Percentiles rank a stretch among this genome's conserved stretches.
Evolutionary conservation across 2,113 vertebrate species (phyloP).

Genomic region (Lasiurus borealis): DNA sequence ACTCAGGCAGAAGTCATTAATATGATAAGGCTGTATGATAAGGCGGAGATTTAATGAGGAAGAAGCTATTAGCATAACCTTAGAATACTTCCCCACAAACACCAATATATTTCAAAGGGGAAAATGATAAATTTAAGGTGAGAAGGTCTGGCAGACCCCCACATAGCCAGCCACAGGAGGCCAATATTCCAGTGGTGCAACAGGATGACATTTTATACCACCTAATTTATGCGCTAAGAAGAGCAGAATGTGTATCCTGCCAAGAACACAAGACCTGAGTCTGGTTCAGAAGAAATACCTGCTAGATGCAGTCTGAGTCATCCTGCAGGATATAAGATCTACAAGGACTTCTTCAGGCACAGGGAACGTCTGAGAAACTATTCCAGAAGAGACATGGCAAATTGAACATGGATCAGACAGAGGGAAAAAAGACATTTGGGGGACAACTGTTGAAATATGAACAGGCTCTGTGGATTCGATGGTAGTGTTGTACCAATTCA

Average conservation of each 20-base stretch:
- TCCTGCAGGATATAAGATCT: background rate
- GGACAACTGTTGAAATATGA: background rate
- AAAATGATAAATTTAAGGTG: background rate
- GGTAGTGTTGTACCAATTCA: background rate
- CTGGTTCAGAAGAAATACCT: background rate
- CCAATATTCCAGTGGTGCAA: background rate
- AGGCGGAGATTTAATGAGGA: background rate
- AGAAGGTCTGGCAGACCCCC: background rate
- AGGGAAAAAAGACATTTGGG: background rate
- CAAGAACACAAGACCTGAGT: background rate
- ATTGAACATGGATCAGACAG: background rate
- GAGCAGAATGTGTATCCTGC: background rate
- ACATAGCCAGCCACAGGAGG: background rate
- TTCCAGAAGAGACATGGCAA: background rate
- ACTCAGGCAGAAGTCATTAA: constrained; percentile 6
- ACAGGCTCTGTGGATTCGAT: background rate
- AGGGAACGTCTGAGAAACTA: background rate
- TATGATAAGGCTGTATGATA: background rate
- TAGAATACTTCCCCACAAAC: constrained; percentile 3
- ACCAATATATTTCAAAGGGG: background rate
- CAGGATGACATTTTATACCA: background rate
- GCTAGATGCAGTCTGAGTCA: background rate
- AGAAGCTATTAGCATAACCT: background rate
- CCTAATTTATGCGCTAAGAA: background rate
- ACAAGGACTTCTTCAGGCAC: background rate